Percentiles rank a stretch among this genome's conserved stretches.
phyloP scores from a whole-genome alignment of 2,113 vertebrate genomes.

The Mobula birostris region DNA sequence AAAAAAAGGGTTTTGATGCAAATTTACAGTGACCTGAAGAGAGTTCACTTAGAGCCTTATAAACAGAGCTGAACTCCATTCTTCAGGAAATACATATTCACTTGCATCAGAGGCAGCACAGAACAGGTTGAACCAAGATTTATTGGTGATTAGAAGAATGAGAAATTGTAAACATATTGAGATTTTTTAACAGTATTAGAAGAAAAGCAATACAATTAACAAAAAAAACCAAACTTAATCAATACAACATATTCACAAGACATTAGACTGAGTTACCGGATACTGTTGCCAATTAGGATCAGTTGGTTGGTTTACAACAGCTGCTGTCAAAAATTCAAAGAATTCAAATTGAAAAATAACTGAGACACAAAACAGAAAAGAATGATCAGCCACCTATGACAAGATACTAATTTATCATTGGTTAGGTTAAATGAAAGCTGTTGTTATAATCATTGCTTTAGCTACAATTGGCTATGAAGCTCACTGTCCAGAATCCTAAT shows the following conservation, averaged over 20 bases:
- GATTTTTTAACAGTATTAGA: background rate
- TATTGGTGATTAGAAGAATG: too few relatives aligned
- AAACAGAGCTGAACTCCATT: too few relatives aligned
- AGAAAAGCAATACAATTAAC: background rate
- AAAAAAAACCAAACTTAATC: background rate
- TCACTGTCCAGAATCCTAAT: background rate
- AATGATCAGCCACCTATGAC: background rate
- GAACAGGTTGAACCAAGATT: too few relatives aligned
- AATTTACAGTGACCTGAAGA: too few relatives aligned
- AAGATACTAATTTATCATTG: background rate
- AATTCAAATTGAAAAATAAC: background rate
- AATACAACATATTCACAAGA: background rate
- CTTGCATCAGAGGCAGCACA: too few relatives aligned
- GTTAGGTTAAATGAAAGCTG: background rate
- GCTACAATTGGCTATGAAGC: background rate
- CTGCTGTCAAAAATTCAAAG: background rate
- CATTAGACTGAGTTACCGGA: background rate
- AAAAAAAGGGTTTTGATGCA: too few relatives aligned
- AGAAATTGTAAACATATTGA: background rate
- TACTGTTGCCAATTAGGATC: background rate
- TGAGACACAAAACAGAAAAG: background rate
- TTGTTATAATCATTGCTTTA: background rate
- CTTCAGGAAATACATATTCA: too few relatives aligned
- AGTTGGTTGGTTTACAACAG: background rate
- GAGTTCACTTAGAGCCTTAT: too few relatives aligned